A percentile compares a stretch with the other conserved stretches of the same genome.
Evolutionary conservation across 2,113 vertebrate species (phyloP).

Genomic region (Chionomys nivalis): DNA sequence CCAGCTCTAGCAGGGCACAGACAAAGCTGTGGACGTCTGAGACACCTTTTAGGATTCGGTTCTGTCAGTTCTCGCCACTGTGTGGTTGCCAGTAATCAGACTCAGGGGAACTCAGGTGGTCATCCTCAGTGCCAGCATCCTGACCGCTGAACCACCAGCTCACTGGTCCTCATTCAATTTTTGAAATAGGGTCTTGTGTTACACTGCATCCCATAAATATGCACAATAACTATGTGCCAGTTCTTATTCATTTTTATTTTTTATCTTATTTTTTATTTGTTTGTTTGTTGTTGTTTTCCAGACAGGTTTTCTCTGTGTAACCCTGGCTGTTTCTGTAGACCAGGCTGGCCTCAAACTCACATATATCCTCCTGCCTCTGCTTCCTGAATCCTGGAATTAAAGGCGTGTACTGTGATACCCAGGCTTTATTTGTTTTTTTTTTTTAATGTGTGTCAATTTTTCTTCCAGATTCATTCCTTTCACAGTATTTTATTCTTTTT

Average conservation of each 20-base stretch:
- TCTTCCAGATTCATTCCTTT: neutral
- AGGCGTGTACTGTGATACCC: neutral
- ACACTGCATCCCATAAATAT: neutral
- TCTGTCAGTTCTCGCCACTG: no score
- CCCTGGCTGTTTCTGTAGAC: neutral
- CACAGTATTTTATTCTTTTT: neutral
- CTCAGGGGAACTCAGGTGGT: neutral
- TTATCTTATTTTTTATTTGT: neutral
- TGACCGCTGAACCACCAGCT: no score
- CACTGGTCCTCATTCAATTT: neutral
- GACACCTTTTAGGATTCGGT: neutral
- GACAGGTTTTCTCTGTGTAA: neutral
- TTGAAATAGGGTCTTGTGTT: neutral
- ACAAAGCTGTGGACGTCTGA: neutral
- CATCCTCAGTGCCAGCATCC: neutral
- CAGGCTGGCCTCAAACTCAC: neutral
- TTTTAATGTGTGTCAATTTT: neutral
- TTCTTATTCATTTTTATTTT: neutral
- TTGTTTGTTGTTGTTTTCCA: neutral
- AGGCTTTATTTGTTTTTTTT: neutral
- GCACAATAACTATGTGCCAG: neutral
- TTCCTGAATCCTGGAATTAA: neutral
- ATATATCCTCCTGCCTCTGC: neutral
- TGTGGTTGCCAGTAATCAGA: neutral
- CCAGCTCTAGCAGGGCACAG: neutral